Conservation (phyloP, 2,113 vertebrate genomes). For the Nesoenas mayeri region DNA sequence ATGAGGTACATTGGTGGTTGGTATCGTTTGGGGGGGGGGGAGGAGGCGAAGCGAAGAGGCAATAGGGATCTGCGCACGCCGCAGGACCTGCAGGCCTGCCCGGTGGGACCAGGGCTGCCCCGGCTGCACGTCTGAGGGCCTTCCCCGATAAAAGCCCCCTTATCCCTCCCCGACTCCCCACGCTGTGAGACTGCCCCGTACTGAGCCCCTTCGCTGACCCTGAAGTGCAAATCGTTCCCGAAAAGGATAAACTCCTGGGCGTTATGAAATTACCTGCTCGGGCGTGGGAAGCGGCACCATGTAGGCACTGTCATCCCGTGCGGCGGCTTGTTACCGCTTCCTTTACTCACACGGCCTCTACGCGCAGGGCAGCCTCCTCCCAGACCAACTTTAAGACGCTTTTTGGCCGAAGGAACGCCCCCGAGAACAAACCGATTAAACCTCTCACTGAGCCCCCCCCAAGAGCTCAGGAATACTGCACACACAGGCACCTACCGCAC, state of each 20-base stretch:
- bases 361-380: neutral
- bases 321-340: neutral
- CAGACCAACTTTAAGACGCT: neutral
- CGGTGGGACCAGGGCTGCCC: neutral
- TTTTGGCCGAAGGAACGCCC: neutral
- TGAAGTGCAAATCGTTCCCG: neutral
- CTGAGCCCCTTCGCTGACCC: neutral
- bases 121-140: neutral
- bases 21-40: neutral
- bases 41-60: neutral
- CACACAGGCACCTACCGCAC: neutral
- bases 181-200: neutral
- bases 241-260: neutral
- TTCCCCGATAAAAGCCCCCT: neutral
- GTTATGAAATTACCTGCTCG: neutral
- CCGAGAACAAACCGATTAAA: neutral
- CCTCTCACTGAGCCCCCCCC: neutral
- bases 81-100: neutral
- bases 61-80: neutral
- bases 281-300: neutral
- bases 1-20: neutral
- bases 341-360: neutral
- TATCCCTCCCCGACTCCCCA: neutral
- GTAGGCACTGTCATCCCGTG: neutral
- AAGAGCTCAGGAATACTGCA: neutral